Conservation (phyloP, 2,113 vertebrate genomes). For the Mastomys coucha region DNA sequence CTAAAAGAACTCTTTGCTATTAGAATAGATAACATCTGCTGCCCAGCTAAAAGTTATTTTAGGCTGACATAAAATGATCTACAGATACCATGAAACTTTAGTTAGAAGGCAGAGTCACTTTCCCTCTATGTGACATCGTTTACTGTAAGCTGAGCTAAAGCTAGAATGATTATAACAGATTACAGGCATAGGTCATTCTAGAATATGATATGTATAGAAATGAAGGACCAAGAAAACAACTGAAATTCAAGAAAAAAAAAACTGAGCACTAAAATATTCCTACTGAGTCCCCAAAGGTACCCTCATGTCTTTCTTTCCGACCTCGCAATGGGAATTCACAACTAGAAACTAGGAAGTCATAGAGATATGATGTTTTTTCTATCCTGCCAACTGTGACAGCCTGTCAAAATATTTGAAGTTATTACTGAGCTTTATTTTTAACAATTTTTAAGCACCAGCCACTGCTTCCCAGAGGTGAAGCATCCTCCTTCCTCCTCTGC, state of each 20-base stretch:
- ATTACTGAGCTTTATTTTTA: conserved; percentile 62
- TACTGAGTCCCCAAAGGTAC: not conserved
- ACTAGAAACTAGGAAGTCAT: conserved; percentile 32
- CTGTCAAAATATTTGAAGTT: conserved; percentile 73
- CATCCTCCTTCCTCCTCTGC: not conserved
- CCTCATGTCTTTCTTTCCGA: not conserved
- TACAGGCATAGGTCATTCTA: not conserved
- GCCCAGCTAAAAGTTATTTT: conserved; percentile 27
- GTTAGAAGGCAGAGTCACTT: conserved; percentile 21
- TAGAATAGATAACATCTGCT: conserved; percentile 6
- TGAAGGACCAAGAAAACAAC: not conserved
- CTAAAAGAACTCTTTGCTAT: conserved; percentile 36
- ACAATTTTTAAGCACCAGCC: not conserved
- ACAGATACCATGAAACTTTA: not conserved
- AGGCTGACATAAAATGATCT: conserved; percentile 46
- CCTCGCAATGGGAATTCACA: conserved; percentile 2
- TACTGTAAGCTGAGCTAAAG: conserved; percentile 10
- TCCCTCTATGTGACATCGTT: conserved; percentile 12
- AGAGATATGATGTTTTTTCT: conserved; percentile 29
- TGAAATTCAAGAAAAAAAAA: not conserved
- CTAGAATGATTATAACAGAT: conserved; percentile 30
- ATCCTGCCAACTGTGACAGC: conserved; percentile 10
- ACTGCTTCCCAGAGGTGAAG: not conserved
- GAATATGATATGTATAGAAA: conserved; percentile 36
- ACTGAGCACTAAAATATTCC: not conserved